Conservation (phyloP, 2,797 vertebrate genomes). For the Artibeus jamaicensis region DNA sequence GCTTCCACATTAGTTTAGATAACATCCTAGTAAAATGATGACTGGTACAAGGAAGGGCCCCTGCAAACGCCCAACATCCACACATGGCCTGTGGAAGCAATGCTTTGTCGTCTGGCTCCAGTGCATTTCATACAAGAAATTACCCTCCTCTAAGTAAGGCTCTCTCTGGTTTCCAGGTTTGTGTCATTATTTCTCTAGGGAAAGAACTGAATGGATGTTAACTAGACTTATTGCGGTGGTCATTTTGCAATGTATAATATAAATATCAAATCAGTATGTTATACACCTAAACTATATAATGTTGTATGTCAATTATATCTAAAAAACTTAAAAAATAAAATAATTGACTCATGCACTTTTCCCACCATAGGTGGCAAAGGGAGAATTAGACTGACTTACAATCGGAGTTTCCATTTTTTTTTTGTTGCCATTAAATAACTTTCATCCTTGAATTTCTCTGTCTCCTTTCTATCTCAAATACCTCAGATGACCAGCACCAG, state of each 20-base stretch:
- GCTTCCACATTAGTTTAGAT: neutral
- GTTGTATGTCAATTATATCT: neutral
- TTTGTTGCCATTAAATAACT: slow-evolving; percentile 1
- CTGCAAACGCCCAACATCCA: neutral
- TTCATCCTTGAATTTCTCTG: neutral
- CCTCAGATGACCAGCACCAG: neutral
- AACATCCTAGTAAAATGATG: neutral
- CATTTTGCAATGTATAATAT: neutral
- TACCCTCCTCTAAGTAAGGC: neutral
- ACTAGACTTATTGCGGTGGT: neutral
- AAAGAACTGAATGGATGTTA: neutral
- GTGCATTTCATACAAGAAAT: neutral
- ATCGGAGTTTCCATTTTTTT: neutral
- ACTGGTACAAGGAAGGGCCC: neutral
- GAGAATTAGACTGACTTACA: neutral
- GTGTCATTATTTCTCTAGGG: neutral
- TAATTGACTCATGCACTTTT: neutral
- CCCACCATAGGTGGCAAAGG: neutral
- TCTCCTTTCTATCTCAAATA: neutral
- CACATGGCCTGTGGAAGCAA: neutral
- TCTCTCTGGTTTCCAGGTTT: neutral
- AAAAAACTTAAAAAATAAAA: neutral
- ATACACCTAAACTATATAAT: neutral
- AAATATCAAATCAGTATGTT: neutral
- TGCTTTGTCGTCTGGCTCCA: neutral